Conservation (phyloP, 2,888 invertebrate genomes). For the Drosophila cognata region DNA sequence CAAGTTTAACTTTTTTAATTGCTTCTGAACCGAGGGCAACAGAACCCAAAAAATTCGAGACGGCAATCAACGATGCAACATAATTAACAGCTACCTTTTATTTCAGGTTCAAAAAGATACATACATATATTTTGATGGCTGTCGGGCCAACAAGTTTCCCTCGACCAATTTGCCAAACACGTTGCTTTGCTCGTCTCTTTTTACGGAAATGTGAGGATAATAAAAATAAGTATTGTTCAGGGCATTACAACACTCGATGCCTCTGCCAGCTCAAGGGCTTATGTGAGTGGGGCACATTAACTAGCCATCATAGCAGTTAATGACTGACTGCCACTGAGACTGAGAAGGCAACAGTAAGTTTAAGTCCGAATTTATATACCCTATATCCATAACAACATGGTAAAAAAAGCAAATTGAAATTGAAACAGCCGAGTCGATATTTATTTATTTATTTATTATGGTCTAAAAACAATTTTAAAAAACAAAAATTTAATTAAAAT, state of each 20-base stretch:
- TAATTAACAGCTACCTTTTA: conserved; percentile 14
- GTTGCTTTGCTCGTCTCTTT: background rate
- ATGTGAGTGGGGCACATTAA: conserved; percentile 37
- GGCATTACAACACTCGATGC: conserved; percentile 28
- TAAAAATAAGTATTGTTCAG: conserved; percentile 24
- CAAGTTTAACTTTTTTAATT: conserved; percentile 66
- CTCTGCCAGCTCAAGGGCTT: conserved; percentile 29
- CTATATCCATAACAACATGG: background rate
- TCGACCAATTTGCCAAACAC: background rate
- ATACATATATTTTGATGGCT: background rate
- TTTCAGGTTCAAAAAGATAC: background rate
- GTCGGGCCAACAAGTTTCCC: background rate
- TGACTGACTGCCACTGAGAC: conserved; percentile 26
- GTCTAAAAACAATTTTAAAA: background rate
- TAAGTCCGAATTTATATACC: background rate
- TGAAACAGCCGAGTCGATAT: background rate
- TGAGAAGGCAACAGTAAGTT: conserved; percentile 36
- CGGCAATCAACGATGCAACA: conserved; percentile 11
- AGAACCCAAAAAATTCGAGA: conserved; percentile 4
- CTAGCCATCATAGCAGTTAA: conserved; percentile 51
- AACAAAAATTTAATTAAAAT: background rate
- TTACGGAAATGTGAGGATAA: background rate
- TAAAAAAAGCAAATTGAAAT: background rate
- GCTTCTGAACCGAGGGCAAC: conserved; percentile 26
- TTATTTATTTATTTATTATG: background rate